Evolutionary conservation across 1,140 invertebrate species (phyloP).

Genomic region (Drosophila ogumai): DNA sequence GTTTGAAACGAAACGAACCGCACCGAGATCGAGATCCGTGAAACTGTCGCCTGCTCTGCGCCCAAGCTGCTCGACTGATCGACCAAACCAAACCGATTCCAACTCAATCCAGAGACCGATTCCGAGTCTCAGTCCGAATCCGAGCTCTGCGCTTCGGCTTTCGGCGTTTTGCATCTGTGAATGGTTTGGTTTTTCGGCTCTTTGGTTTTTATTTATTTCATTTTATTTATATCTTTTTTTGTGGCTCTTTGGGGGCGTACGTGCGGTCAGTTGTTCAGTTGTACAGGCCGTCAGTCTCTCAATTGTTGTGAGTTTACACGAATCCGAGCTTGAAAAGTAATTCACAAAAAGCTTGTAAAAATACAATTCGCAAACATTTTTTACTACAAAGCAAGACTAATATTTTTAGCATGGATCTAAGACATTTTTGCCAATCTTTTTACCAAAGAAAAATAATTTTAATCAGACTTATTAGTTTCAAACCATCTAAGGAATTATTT

Average conservation of each 20-base stretch:
- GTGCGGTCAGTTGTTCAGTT: constrained; percentile 63
- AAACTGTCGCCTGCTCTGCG: constrained; percentile 66
- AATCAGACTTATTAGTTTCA: too few species aligned
- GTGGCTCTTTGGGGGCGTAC: constrained; percentile 35
- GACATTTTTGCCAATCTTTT: too few species aligned
- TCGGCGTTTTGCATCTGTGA: constrained; percentile 19
- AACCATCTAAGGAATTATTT: too few species aligned
- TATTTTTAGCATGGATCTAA: too few species aligned
- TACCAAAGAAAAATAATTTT: too few species aligned
- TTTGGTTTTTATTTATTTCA: constrained; percentile 32
- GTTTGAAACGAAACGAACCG: constrained; percentile 9
- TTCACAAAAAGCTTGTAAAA: not conserved
- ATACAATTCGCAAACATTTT: not conserved
- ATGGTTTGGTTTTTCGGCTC: constrained; percentile 32
- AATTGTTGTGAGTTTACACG: not conserved
- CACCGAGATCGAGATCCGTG: constrained; percentile 22
- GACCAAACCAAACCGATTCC: constrained; percentile 15
- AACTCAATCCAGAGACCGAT: constrained; percentile 27
- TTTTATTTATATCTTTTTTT: constrained; percentile 8
- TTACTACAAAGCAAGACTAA: too few species aligned
- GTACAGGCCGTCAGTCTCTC: constrained; percentile 17
- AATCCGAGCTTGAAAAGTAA: not conserved
- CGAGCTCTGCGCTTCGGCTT: constrained; percentile 33
- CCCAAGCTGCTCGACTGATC: constrained; percentile 73
- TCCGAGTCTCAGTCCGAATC: constrained; percentile 36